Base-by-base conservation (phyloP, 2,888 invertebrate species). In the Pristionchus japonicus region DNA sequence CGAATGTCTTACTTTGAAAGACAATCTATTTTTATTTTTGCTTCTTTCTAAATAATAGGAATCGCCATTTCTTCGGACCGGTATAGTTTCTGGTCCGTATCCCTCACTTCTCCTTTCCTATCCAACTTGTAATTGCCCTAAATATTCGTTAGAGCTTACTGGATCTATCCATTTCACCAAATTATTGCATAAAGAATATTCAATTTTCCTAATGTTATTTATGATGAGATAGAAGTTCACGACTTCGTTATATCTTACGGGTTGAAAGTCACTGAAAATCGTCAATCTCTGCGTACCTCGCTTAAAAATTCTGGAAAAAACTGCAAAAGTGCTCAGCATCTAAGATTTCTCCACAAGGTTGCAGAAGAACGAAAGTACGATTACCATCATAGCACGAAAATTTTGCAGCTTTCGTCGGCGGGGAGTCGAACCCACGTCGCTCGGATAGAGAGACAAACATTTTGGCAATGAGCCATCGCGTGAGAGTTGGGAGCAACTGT, bases 351-450 rank as follows among this genome's bases (percentile, higher is more conserved):
- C 57, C 83, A 52, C 52, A 37, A 37, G 27, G 23, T 84, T 84
- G 83, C 83, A 84, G 83, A 84, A 84, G 83, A 84, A 84, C 83
- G 83, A 84, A 84, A 84, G 83, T 84, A 84, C 83, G 57, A 84
- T 34, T 37, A 84, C 34, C 83, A 84, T 84, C 83, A 84, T 23
- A 37, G 83, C 83, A 84, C 83, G 17, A 15, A 47, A 15, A n/a
- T n/a, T n/a, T 84, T 84, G 34, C 83, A 84, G 83, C 34, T 67
- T 67, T 15, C 52, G 23, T 20, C 52, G 23, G 52, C 20, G 43
- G 83, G 83, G 52, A 57, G 34, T 84, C 83, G 83, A 84, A 84
- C 83, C 31, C 57, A n/a, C 83, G 57, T 49, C 31, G n/a, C 37
- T 84, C 57, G 57, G 37, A 23, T 40, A 23, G 83, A 34, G 31